phyloP scores from a whole-genome alignment of 92 coral and sea anemone species.

The Plumapathes pennacea region DNA sequence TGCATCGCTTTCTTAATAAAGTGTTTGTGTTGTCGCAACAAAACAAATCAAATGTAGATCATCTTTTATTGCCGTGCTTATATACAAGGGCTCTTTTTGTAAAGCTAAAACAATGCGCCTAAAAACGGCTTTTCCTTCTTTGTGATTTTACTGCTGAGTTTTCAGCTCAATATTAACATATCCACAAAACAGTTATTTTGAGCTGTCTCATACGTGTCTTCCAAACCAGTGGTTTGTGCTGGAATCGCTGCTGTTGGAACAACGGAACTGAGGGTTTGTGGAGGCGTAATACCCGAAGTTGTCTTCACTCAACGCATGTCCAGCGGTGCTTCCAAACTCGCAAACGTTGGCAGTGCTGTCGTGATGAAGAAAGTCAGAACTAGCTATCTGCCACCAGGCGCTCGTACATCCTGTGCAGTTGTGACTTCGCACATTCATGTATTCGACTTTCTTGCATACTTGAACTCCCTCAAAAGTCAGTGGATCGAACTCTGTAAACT shows the following conservation, averaged over 20 bases:
- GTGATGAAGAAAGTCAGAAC: neutral
- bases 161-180: too few species aligned
- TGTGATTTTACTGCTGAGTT: too few species aligned
- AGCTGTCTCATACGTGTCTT: conserved; percentile 1
- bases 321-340: neutral
- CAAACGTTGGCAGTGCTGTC: neutral
- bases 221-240: conserved; percentile 29
- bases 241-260: neutral
- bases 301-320: conserved; percentile 5
- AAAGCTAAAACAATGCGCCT: too few species aligned
- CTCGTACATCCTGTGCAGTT: conserved; percentile 6
- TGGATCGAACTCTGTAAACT: conserved; percentile 7
- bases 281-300: neutral
- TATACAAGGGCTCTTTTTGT: too few species aligned
- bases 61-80: too few species aligned
- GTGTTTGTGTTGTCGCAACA: too few species aligned
- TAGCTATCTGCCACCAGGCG: conserved; percentile 16
- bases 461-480: neutral
- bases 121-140: too few species aligned
- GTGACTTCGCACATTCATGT: conserved; percentile 6
- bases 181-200: too few species aligned
- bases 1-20: too few species aligned
- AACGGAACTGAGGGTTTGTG: conserved; percentile 6
- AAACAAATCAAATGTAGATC: too few species aligned
- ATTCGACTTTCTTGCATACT: neutral